These are phyloP conservation scores for Lasioglossum calceatum DNA, from an alignment of 2,888 invertebrate species.

Conservation along the genomic window DNA sequence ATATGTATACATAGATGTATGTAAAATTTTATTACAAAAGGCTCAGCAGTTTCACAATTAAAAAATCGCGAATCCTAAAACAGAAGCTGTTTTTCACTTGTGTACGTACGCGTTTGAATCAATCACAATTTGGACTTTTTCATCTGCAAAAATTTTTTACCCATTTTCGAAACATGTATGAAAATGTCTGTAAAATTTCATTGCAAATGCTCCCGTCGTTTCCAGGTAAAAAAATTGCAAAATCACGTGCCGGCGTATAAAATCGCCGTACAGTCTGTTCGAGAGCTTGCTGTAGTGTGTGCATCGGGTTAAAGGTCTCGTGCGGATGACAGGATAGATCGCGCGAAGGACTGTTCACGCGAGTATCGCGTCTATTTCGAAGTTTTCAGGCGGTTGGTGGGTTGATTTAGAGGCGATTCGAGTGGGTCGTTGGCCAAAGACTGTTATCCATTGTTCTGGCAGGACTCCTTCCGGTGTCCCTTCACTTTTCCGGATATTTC, in stretches of 20 bases:
- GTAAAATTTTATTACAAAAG: neutral
- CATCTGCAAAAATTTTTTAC: neutral
- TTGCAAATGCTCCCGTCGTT: neutral
- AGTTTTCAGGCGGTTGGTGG: neutral
- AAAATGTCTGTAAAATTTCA: neutral
- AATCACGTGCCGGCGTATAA: neutral
- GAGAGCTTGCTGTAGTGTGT: neutral
- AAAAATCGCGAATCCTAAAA: neutral
- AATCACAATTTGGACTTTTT: neutral
- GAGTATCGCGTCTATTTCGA: neutral
- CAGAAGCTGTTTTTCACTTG: neutral
- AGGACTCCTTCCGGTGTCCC: conserved; percentile 20
- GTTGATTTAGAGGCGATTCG: conserved; percentile 24
- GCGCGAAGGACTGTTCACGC: neutral
- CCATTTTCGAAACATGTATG: neutral
- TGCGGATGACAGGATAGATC: neutral
- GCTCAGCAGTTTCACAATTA: neutral
- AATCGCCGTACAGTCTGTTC: neutral
- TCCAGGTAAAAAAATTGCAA: neutral
- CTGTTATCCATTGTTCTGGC: conserved; percentile 26
- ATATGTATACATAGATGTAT: neutral
- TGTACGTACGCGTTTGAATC: neutral
- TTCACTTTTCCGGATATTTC: conserved; percentile 25
- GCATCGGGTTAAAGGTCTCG: neutral
- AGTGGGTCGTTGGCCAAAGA: neutral